Evolutionary conservation across 2,888 invertebrate species (phyloP), one percentile per base, ranked within the genome.

Genomic region (Scelioninae gen. 2): DNA sequence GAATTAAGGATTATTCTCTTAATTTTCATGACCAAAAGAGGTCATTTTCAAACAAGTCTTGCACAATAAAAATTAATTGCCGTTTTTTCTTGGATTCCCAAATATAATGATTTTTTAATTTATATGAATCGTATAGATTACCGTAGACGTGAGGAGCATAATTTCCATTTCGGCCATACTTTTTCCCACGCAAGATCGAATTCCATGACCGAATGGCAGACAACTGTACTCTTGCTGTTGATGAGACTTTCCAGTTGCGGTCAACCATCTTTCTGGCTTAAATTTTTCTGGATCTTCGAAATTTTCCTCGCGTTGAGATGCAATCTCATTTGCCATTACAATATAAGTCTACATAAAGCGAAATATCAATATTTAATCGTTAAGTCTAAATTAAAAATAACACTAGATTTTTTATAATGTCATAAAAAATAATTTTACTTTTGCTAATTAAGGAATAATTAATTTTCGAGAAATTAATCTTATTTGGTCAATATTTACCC

Each of bases 161-260:
- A 92, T 86, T 86, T 91, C 87, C 61, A 87, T 87, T 81, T 91
- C 90, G 0, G 91, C 90, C 60, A 92, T 85, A 74, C 88, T 89
- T 79, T 89, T 90, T 0, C 90, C 92, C 22, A 92, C 78, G 74
- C 92, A 92, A 60, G 90, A 89, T 68, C 90, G 88, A 0, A 89
- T 85, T 2, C 92, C 92, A 78, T 88, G 88, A 0, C 92, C 92
- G 79, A 91, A 92, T 0, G 92, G 92, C 74, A 92, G 87, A 0
- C 89, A 90, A 18, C 90, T 90, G 78, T 90, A 90, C 0, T 88
- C 84, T 61, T 89, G 89, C 10, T 46, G 48, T 0, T 61, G 61
- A 67, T 87, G 86, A 25, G 43, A 1, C 19, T 78, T 53, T 10
- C 88, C 86, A 18, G 85, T 71, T 25, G 25, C 4, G 9, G 77